A percentile compares a stretch with the other conserved stretches of the same genome.
phyloP scores from a whole-genome alignment of 1,140 invertebrate species.

The Sarcophaga peregrina region DNA sequence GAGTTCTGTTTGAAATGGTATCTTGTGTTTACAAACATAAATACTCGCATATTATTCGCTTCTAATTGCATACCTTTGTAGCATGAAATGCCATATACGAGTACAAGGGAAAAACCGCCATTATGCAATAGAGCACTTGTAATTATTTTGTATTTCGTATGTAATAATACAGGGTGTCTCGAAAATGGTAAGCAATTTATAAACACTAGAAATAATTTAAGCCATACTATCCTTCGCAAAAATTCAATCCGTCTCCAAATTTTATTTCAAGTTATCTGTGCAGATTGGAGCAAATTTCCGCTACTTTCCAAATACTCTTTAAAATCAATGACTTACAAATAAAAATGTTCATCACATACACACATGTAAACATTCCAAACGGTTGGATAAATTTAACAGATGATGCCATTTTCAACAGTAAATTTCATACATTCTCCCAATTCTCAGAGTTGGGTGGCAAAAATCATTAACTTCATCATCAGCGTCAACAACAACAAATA shows the following conservation, averaged over 20 bases:
- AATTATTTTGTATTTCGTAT: neutral
- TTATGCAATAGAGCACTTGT: conserved; percentile 9
- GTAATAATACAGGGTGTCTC: neutral
- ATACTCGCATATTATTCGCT: neutral
- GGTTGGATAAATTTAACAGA: neutral
- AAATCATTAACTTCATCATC: neutral
- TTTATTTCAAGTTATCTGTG: too few species aligned
- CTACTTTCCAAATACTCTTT: neutral
- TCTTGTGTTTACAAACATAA: too few species aligned
- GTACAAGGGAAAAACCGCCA: neutral
- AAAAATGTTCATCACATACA: neutral
- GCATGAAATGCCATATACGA: neutral
- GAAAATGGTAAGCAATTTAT: neutral
- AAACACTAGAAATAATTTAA: too few species aligned
- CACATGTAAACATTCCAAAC: neutral
- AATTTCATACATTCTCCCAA: neutral
- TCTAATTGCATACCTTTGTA: conserved; percentile 13
- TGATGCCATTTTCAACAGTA: neutral
- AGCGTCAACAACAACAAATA: neutral
- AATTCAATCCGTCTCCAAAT: too few species aligned
- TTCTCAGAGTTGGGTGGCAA: neutral
- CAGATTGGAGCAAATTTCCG: too few species aligned
- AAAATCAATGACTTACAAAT: neutral
- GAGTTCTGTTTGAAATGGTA: too few species aligned
- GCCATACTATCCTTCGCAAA: too few species aligned